Conservation (phyloP, 2,888 invertebrate genomes). For the Entomobrya multifasciata region DNA sequence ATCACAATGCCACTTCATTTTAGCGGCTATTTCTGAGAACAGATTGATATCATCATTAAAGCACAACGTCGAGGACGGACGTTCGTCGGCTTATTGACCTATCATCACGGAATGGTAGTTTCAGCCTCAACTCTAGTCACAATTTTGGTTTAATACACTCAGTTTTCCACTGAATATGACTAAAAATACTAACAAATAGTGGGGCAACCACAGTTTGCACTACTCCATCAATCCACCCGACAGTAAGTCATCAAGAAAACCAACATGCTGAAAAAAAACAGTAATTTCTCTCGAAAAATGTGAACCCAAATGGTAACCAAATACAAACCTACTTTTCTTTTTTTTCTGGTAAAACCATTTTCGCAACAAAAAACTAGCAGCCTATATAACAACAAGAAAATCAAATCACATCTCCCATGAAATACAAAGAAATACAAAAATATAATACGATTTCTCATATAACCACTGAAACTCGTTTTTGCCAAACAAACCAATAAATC, state of each 20-base stretch:
- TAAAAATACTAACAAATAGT: not conserved
- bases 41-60: not conserved
- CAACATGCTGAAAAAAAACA: not conserved
- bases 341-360: constrained; percentile 34
- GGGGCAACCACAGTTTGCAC: constrained; percentile 20
- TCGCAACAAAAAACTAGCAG: constrained; percentile 22
- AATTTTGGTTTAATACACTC: constrained; percentile 1
- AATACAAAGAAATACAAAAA: too few relatives aligned
- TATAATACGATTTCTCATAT: too few relatives aligned
- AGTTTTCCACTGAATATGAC: constrained; percentile 11
- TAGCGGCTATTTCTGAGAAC: constrained; percentile 2
- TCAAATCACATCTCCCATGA: not conserved
- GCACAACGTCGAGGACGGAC: constrained; percentile 31
- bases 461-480: too few relatives aligned
- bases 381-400: not conserved
- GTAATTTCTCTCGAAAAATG: constrained; percentile 24
- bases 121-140: constrained; percentile 6
- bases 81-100: constrained; percentile 48
- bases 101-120: not conserved
- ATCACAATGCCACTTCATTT: not conserved
- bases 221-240: constrained; percentile 31
- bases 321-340: constrained; percentile 47
- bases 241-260: constrained; percentile 51
- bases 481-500: too few relatives aligned
- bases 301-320: constrained; percentile 9